Evolutionary conservation across 2,113 vertebrate species (phyloP).

Genomic region (Sminthopsis crassicaudata): DNA sequence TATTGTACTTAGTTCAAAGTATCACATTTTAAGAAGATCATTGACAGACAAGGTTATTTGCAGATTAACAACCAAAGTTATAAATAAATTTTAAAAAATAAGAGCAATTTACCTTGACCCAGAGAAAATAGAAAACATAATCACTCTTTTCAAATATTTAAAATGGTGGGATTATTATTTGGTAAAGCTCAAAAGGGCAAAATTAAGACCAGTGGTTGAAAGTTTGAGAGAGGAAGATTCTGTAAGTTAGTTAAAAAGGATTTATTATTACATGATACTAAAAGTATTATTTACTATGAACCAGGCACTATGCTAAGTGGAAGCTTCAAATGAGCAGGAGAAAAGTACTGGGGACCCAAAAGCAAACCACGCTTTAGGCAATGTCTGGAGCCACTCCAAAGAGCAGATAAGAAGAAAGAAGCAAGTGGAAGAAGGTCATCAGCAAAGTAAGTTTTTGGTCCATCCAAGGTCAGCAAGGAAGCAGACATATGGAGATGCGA

Average conservation of each 20-base stretch:
- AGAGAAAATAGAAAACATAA: background rate
- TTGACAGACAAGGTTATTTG: background rate
- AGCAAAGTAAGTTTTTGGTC: background rate
- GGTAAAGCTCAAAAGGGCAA: background rate
- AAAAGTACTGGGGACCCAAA: background rate
- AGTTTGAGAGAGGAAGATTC: background rate
- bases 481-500: background rate
- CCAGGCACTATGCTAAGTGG: background rate
- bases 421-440: background rate
- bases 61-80: background rate
- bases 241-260: background rate
- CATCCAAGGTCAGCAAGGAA: background rate
- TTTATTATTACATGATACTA: too few relatives aligned
- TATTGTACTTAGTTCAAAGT: background rate
- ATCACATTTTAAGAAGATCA: background rate
- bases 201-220: background rate
- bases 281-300: background rate
- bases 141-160: background rate
- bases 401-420: background rate
- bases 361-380: background rate
- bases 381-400: background rate
- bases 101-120: background rate
- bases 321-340: background rate
- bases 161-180: background rate
- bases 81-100: background rate